Evolutionary conservation across 1,140 invertebrate genomes (phyloP), one percentile per base, ranked within the genome.

Genomic region (Berghia stephanieae): DNA sequence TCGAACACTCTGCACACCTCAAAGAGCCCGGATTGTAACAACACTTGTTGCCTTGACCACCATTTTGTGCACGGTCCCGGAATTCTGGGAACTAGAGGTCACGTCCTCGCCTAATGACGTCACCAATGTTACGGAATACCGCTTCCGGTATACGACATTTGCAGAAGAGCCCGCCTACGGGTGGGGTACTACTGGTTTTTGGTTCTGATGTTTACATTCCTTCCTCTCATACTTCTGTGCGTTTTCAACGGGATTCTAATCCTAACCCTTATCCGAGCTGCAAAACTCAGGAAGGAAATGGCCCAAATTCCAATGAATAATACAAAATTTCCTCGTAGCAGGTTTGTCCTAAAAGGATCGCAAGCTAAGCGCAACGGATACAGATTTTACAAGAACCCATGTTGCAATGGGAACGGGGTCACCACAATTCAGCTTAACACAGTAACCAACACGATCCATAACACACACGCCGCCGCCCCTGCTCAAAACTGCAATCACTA

Each of bases 221-320:
- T 94, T 21, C 94, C 94, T 0, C 87, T 95, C 1, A 79, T 92
- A 3, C 86, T 94, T 1, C 88, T 95, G 74, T 91, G 92, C 13
- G 90, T 94, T 82, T 94, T 95, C 84, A 95, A 95, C 87, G 92
- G 91, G 69, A 92, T 94, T 79, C 90, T 95, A 18, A 92, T 95
- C 16, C 87, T 90, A 74, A 91, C 93, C 13, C 93, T 94, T 1
- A 92, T 92, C 81, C 90, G 73, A 92, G 93, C 49, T 88, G 91
- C 78, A 84, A 86, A 72, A 85, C 90, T 79, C 80, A 93, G 75
- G 86, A 90, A 27, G 86, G 36, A 90, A 68, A 91, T 94, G 88
- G 93, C 81, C 4, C 21, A 38, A 27, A n/a, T n/a, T n/a, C n/a
- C n/a, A n/a, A n/a, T n/a, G n/a, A n/a, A n/a, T n/a, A n/a, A n/a